Base-by-base conservation (phyloP, 2,797 vertebrate genomes). In the Sebastes nivosus region DNA sequence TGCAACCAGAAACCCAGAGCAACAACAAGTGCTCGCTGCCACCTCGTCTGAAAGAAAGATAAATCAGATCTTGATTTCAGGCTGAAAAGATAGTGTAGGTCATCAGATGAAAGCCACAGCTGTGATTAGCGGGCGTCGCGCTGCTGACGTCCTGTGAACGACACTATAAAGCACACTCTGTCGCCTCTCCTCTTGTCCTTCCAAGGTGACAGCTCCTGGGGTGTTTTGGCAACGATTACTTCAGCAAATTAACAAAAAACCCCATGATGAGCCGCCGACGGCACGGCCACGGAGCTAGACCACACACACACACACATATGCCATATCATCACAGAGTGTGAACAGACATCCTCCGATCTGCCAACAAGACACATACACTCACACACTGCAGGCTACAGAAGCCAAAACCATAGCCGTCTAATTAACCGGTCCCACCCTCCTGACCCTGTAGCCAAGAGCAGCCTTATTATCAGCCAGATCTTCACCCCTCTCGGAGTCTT, bases 221-320 rank as follows among this genome's bases (percentile, higher is more conserved):
- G 90, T 73, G 89, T 83, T 89, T 82, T 95, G 94, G 94, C 93
- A 88, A 84, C 4, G 75, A 80, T 81, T 66, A 73, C 63, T 79
- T 85, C 85, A 87, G 84, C 91, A 95, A 94, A 95, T 95, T 94
- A 95, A 93, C 92, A 91, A 87, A 87, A 89, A 89, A 81, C 77
- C 86, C 83, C 87, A 88, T 57, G 67, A 90, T 60, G 87, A 89
- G 78, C 75, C 64, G 81, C 83, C 75, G 54, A 76, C 66, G 11
- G 38, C 68, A 61, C 46, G 72, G 67, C 83, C 73, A 72, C 83
- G 60, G 75, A 85, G 77, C n/a, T 72, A 3, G 76, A 67, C 61
- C 71, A 36, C 77, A 64, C 60, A 30, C 22, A 54, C 30, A 74
- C 38, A 79, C 46, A 57, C 68, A 36, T 30, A 72, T 54, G 32